Percentiles rank a stretch among this genome's conserved stretches.
These are phyloP conservation scores for Drosophila erecta DNA, from an alignment of 1,140 invertebrate species.

Conservation along the genomic window DNA sequence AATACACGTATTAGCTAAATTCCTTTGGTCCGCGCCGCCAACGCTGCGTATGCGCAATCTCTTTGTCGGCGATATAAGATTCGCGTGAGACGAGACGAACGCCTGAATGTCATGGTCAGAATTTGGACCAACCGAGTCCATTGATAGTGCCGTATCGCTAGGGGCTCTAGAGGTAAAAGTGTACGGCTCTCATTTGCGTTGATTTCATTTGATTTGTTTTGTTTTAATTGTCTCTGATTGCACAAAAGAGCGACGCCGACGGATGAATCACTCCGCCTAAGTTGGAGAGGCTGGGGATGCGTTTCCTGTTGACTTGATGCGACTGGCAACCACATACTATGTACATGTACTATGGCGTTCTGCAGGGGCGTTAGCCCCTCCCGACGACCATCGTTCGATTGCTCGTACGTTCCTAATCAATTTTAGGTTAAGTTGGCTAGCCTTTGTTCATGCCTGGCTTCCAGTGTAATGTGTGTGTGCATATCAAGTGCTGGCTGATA, in stretches of 20 bases:
- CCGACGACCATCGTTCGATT: slow-evolving; percentile 20
- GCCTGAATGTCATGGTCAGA: slow-evolving; percentile 25
- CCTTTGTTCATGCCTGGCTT: slow-evolving; percentile 29
- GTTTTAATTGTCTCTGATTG: slow-evolving; percentile 70
- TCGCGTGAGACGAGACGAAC: background rate
- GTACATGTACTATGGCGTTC: no score
- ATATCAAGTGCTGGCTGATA: slow-evolving; percentile 20
- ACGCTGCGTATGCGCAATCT: slow-evolving; percentile 44
- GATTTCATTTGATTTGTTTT: slow-evolving; percentile 64
- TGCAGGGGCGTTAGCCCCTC: no score
- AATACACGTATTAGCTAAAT: background rate
- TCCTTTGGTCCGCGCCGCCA: slow-evolving; percentile 5
- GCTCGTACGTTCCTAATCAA: slow-evolving; percentile 36
- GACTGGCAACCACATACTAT: background rate
- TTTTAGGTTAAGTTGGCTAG: slow-evolving; percentile 28
- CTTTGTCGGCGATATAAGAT: slow-evolving; percentile 26
- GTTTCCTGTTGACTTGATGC: slow-evolving; percentile 25
- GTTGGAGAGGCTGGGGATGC: slow-evolving; percentile 17
- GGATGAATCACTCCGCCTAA: slow-evolving; percentile 26
- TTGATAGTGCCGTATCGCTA: background rate
- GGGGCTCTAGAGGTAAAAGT: slow-evolving; percentile 4
- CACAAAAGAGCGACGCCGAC: slow-evolving; percentile 55
- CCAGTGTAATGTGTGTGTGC: slow-evolving; percentile 10
- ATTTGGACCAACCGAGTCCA: slow-evolving; percentile 1
- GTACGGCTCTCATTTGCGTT: slow-evolving; percentile 25